phyloP scores from a whole-genome alignment of 2,888 invertebrate genomes.

The Phyllotreta cruciferae region DNA sequence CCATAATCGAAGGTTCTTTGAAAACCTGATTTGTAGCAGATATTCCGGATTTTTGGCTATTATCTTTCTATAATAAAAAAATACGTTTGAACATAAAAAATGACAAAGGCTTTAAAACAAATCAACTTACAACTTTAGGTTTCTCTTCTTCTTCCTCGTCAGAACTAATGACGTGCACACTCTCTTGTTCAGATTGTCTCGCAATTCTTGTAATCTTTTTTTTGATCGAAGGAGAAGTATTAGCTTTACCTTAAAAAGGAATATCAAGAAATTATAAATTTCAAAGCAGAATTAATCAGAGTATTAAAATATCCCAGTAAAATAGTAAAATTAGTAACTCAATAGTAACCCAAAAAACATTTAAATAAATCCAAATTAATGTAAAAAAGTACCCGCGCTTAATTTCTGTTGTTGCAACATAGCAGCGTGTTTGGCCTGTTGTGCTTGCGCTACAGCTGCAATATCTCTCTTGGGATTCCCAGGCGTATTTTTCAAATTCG shows the following conservation, averaged over 20 bases:
- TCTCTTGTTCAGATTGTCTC: slow-evolving; percentile 63
- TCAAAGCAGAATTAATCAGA: too few species aligned
- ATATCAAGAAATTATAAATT: not conserved
- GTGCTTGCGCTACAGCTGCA: slow-evolving; percentile 22
- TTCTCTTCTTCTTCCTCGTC: slow-evolving; percentile 67
- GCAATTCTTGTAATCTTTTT: slow-evolving; percentile 35
- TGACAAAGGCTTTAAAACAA: slow-evolving; percentile 7
- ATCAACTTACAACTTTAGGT: slow-evolving; percentile 44
- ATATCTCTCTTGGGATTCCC: slow-evolving; percentile 42
- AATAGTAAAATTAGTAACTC: too few species aligned
- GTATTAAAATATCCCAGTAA: too few species aligned
- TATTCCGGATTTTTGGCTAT: slow-evolving; percentile 50
- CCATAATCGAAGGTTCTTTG: slow-evolving; percentile 55
- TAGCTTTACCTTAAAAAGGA: not conserved
- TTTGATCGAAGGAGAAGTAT: slow-evolving; percentile 30
- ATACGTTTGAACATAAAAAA: slow-evolving; percentile 1
- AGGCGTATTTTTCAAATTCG: slow-evolving; percentile 41
- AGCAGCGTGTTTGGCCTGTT: slow-evolving; percentile 23
- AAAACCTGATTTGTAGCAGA: slow-evolving; percentile 50
- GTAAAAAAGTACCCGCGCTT: slow-evolving; percentile 3
- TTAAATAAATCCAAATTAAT: not conserved
- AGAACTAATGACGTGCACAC: slow-evolving; percentile 72
- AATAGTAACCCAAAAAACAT: too few species aligned
- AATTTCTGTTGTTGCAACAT: slow-evolving; percentile 18
- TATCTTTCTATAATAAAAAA: slow-evolving; percentile 43